Evolutionary conservation across 2,888 invertebrate species (phyloP).

Genomic region (Andrena minutula): DNA sequence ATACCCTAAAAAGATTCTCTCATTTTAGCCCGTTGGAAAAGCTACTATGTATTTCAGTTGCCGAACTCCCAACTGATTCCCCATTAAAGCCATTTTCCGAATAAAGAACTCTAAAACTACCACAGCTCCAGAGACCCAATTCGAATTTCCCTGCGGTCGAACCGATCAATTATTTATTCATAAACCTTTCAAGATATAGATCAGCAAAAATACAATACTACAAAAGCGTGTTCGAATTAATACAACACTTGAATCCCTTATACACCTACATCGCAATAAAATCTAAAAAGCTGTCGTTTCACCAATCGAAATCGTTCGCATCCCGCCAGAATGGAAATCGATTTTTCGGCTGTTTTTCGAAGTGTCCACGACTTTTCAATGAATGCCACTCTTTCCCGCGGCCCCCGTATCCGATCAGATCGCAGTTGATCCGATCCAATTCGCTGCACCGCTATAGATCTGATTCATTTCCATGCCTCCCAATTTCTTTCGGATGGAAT

Average conservation of each 20-base stretch:
- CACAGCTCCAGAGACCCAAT: background rate
- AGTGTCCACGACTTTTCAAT: slow-evolving; percentile 34
- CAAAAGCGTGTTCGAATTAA: background rate
- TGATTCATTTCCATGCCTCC: slow-evolving; percentile 54
- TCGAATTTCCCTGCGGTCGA: background rate
- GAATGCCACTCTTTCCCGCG: background rate
- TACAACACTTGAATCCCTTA: background rate
- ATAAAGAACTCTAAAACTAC: background rate
- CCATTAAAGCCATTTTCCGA: background rate
- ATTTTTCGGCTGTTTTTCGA: slow-evolving; percentile 40
- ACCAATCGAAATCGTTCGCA: background rate
- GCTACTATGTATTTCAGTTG: background rate
- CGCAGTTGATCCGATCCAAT: slow-evolving; percentile 54
- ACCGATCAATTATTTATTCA: background rate
- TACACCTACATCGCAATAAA: background rate
- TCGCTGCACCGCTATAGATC: slow-evolving; percentile 23
- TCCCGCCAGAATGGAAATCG: slow-evolving; percentile 15
- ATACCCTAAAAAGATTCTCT: too few relatives aligned
- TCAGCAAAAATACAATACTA: background rate
- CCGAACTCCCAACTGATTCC: background rate
- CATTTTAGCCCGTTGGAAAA: too few relatives aligned
- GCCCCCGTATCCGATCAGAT: slow-evolving; percentile 29
- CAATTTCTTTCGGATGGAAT: slow-evolving; percentile 56
- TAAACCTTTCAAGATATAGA: background rate
- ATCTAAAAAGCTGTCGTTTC: background rate